A percentile compares a stretch with the other conserved stretches of the same genome.
phyloP scores from a whole-genome alignment of 2,797 vertebrate genomes.

The Nyctalus aviator region DNA sequence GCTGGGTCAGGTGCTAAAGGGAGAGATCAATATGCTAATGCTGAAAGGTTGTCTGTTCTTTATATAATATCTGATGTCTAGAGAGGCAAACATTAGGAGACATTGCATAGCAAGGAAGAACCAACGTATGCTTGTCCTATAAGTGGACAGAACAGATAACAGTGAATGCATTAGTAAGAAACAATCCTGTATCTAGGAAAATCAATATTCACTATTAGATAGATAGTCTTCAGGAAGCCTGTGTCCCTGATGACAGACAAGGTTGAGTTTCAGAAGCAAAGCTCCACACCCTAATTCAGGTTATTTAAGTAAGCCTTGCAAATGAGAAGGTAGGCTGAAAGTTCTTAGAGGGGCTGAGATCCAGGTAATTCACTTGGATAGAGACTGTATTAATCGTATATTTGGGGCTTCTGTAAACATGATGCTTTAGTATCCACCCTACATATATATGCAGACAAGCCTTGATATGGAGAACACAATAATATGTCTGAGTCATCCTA shows the following conservation, averaged over 20 bases:
- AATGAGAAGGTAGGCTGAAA: not conserved
- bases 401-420: not conserved
- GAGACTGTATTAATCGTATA: not conserved
- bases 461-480: not conserved
- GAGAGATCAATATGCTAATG: not conserved
- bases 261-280: constrained; percentile 22
- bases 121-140: not conserved
- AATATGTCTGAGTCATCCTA: not conserved
- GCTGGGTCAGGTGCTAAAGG: not conserved
- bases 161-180: not conserved
- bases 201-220: not conserved
- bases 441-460: not conserved
- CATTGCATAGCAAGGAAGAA: not conserved
- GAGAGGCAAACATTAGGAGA: not conserved
- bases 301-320: not conserved
- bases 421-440: not conserved
- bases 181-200: not conserved
- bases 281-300: not conserved
- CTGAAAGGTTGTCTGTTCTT: not conserved
- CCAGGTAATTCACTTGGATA: not conserved
- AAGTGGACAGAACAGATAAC: not conserved
- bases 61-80: not conserved
- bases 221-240: not conserved
- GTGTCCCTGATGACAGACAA: not conserved
- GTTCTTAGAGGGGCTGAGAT: not conserved